Percentiles rank a stretch among this genome's conserved stretches.
Evolutionary conservation across 2,113 vertebrate species (phyloP).

Genomic region (Origma solitaria): DNA sequence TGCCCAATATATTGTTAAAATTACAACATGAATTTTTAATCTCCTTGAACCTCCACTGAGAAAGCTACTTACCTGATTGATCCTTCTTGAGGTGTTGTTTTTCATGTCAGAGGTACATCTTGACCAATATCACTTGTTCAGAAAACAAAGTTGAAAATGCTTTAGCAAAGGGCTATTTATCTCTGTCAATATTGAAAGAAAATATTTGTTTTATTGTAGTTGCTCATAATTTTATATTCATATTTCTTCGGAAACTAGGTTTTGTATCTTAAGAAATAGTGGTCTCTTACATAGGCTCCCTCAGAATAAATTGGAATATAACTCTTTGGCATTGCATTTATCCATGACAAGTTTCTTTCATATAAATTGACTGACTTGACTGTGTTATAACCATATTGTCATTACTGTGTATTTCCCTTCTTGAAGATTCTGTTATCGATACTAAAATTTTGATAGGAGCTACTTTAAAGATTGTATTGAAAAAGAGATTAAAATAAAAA

Average conservation of each 20-base stretch:
- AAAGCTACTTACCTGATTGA: neutral
- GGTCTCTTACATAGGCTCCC: neutral
- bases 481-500: neutral
- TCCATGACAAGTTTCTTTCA: neutral
- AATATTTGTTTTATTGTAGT: neutral
- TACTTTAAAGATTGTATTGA: neutral
- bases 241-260: neutral
- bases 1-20: neutral
- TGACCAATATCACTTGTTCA: neutral
- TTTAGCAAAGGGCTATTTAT: neutral
- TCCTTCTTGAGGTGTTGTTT: neutral
- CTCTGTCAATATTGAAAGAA: neutral
- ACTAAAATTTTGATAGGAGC: neutral
- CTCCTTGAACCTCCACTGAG: neutral
- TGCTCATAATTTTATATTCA: neutral
- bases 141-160: neutral
- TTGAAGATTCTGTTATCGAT: neutral
- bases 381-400: neutral
- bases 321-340: neutral
- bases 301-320: neutral
- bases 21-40: neutral
- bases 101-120: neutral
- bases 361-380: neutral
- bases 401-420: neutral
- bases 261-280: neutral